A percentile compares a stretch with the other conserved stretches of the same genome.
Evolutionary conservation across 30 jellyfish, hydroid and myxozoan species (phyloP).

Genomic region (Catostylus mosaicus): DNA sequence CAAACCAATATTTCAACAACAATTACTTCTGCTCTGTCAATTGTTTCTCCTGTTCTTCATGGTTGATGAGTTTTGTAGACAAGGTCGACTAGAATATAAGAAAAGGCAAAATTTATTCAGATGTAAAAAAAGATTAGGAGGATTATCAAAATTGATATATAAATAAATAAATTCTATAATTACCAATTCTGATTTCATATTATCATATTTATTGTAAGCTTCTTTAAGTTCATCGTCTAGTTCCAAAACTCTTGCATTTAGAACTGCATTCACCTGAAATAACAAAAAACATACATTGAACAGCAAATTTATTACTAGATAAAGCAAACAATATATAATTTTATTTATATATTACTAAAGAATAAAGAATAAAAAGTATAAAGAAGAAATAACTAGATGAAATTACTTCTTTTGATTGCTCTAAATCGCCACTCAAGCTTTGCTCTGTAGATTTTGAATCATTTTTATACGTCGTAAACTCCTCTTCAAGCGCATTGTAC

Average conservation of each 20-base stretch:
- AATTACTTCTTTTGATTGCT: constrained; percentile 51
- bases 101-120: no score
- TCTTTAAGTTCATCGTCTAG: constrained; percentile 73
- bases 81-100: constrained; percentile 2
- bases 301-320: no score
- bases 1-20: background rate
- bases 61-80: constrained; percentile 3
- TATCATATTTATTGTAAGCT: constrained; percentile 61
- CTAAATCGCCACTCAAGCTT: constrained; percentile 9
- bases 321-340: no score
- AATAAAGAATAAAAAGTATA: background rate
- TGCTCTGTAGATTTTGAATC: constrained; percentile 16
- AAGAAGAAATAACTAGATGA: background rate
- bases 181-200: constrained; percentile 57
- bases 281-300: no score
- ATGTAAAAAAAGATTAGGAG: no score
- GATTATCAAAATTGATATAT: no score
- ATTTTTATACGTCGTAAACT: background rate
- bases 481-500: background rate
- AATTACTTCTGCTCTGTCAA: constrained; percentile 31
- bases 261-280: constrained; percentile 63
- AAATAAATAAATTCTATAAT: background rate
- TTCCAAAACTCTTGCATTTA: constrained; percentile 72
- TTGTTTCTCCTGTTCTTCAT: constrained; percentile 17
- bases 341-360: no score